Percentiles rank a stretch among this genome's conserved stretches.
These are phyloP conservation scores for Camelus dromedarius DNA, from an alignment of 2,113 vertebrate species.

Conservation along the genomic window DNA sequence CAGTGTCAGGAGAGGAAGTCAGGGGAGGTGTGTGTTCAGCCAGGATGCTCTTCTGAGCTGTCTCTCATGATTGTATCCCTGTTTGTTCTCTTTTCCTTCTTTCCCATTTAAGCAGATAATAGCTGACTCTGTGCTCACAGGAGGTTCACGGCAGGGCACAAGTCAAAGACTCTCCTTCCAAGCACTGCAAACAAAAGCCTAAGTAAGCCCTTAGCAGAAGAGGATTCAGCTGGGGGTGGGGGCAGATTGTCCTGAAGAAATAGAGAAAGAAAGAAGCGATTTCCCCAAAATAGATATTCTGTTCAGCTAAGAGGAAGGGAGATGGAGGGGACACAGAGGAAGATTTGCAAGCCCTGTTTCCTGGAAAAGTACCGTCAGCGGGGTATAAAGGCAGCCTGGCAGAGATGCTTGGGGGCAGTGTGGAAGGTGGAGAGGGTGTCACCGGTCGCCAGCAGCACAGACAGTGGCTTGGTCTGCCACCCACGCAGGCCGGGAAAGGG, in stretches of 20 bases:
- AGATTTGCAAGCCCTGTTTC: not conserved
- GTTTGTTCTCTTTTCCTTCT: not conserved
- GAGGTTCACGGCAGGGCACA: not conserved
- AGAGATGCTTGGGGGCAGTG: not conserved
- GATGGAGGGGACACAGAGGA: not conserved
- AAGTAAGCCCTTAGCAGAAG: not conserved
- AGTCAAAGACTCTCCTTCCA: not conserved
- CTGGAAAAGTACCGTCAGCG: not conserved
- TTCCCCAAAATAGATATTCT: constrained; percentile 11
- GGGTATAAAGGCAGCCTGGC: not conserved
- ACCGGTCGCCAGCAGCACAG: not conserved
- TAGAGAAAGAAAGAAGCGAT: not conserved
- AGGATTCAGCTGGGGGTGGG: not conserved
- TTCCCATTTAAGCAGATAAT: not conserved
- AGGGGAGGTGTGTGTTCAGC: not conserved
- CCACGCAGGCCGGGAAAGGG: not conserved
- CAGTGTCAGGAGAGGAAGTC: not conserved
- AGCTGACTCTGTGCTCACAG: not conserved
- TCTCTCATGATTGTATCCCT: not conserved
- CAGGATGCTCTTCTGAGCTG: not conserved
- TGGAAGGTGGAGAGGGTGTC: not conserved
- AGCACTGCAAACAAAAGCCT: constrained; percentile 8
- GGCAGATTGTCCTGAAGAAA: not conserved
- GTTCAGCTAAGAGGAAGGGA: not conserved
- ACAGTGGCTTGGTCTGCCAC: not conserved